Evolutionary conservation across 1,140 invertebrate genomes (phyloP).

Genomic region (Lanistes nyassanus): DNA sequence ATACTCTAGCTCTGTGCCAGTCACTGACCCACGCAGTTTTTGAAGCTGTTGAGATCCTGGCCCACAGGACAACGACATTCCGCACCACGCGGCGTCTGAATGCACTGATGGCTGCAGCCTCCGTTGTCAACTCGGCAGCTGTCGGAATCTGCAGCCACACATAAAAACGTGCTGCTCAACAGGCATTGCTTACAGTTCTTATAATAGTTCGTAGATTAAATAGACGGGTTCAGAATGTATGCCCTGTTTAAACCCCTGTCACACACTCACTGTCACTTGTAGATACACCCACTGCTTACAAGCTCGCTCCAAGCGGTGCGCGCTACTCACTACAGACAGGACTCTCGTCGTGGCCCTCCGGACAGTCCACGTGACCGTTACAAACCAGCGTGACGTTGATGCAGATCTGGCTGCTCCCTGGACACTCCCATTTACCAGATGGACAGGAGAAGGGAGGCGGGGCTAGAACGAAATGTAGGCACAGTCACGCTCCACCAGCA

Average conservation of each 20-base stretch:
- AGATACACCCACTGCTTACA: not conserved
- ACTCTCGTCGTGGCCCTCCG: slow-evolving; percentile 90
- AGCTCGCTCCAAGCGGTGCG: not conserved
- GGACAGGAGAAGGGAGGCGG: slow-evolving; percentile 71
- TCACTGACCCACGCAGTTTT: slow-evolving; percentile 71
- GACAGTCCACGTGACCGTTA: slow-evolving; percentile 90
- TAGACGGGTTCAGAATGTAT: no score
- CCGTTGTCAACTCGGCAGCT: slow-evolving; percentile 55
- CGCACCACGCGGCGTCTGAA: slow-evolving; percentile 89
- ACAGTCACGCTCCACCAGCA: not conserved
- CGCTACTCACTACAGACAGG: slow-evolving; percentile 57
- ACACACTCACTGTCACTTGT: no score
- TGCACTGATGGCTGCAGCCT: slow-evolving; percentile 87
- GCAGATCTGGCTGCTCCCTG: slow-evolving; percentile 75
- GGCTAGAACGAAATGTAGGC: slow-evolving; percentile 37
- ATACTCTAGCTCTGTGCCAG: not conserved
- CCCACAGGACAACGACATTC: slow-evolving; percentile 89
- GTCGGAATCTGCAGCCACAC: slow-evolving; percentile 46
- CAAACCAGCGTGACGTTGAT: slow-evolving; percentile 90
- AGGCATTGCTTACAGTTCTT: no score
- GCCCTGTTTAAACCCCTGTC: no score
- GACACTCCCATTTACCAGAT: slow-evolving; percentile 84
- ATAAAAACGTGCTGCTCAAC: no score
- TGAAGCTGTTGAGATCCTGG: slow-evolving; percentile 67
- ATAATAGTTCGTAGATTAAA: no score